Conservation (phyloP, 2,797 vertebrate species). For the Gallinago solitaria region DNA sequence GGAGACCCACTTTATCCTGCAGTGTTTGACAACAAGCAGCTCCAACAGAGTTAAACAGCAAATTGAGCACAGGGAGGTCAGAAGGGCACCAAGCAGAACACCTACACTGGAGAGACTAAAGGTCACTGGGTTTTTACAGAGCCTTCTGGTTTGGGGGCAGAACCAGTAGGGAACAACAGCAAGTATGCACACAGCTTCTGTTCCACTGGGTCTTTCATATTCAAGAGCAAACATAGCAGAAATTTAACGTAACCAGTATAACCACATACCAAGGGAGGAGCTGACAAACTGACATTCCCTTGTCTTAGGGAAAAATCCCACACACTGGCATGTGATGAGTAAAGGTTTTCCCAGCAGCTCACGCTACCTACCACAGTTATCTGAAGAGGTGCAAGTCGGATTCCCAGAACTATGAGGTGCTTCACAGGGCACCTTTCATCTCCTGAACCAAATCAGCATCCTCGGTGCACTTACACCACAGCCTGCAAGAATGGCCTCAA, state of each 20-base stretch:
- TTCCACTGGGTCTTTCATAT: neutral
- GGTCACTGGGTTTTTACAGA: neutral
- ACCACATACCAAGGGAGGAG: conserved; percentile 14
- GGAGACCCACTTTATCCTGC: neutral
- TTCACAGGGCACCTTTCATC: neutral
- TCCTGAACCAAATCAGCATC: neutral
- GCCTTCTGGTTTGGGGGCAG: neutral
- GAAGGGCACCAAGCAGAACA: neutral
- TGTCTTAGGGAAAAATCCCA: conserved; percentile 19
- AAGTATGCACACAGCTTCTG: neutral
- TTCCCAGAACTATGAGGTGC: neutral
- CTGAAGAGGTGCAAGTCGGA: neutral
- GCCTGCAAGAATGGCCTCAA: neutral
- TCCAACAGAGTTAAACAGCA: neutral
- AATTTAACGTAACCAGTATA: neutral
- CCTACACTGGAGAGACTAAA: neutral
- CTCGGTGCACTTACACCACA: neutral
- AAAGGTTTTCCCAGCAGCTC: neutral
- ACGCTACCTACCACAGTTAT: neutral
- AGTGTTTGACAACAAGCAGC: neutral
- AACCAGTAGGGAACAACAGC: neutral
- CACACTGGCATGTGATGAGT: neutral
- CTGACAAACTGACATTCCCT: conserved; percentile 16
- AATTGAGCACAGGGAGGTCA: neutral
- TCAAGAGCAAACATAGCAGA: neutral